Percentiles rank a stretch among this genome's conserved stretches.
Conservation (phyloP, 2,888 invertebrate species). For the Andricus quercusramuli region DNA sequence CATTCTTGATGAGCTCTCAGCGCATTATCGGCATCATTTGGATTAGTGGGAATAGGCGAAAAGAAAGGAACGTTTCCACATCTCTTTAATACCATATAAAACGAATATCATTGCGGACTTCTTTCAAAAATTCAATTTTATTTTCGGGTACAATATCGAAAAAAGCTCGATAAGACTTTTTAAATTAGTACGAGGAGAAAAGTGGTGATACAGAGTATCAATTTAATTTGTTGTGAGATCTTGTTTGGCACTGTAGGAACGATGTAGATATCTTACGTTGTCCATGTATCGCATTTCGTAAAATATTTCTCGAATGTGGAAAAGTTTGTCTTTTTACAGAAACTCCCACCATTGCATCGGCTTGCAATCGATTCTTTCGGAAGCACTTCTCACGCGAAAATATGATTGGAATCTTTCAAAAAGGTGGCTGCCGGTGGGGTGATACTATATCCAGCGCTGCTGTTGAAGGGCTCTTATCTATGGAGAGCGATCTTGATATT, state of each 20-base stretch:
- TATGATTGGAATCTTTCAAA: no score
- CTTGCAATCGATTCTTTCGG: slow-evolving; percentile 54
- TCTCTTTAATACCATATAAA: slow-evolving; percentile 55
- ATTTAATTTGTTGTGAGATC: slow-evolving; percentile 56
- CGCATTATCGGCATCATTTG: neutral
- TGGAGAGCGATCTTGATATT: no score
- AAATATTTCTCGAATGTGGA: no score
- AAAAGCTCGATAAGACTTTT: slow-evolving; percentile 36
- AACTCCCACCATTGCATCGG: slow-evolving; percentile 56
- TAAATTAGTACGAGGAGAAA: slow-evolving; percentile 49
- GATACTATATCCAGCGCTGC: no score
- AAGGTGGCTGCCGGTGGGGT: no score
- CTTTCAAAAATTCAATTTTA: slow-evolving; percentile 51
- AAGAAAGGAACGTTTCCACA: slow-evolving; percentile 59
- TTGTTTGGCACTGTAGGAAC: slow-evolving; percentile 55
- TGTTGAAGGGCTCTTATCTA: no score
- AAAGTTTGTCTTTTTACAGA: slow-evolving; percentile 8
- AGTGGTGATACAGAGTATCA: slow-evolving; percentile 39
- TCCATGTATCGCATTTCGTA: no score
- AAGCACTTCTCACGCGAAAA: no score
- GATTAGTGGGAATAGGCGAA: neutral
- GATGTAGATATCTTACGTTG: slow-evolving; percentile 29
- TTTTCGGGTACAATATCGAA: slow-evolving; percentile 43
- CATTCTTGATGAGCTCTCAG: neutral
- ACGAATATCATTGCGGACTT: slow-evolving; percentile 51